Evolutionary conservation across 1,140 invertebrate species (phyloP).

Genomic region (Zaprionus inermis): DNA sequence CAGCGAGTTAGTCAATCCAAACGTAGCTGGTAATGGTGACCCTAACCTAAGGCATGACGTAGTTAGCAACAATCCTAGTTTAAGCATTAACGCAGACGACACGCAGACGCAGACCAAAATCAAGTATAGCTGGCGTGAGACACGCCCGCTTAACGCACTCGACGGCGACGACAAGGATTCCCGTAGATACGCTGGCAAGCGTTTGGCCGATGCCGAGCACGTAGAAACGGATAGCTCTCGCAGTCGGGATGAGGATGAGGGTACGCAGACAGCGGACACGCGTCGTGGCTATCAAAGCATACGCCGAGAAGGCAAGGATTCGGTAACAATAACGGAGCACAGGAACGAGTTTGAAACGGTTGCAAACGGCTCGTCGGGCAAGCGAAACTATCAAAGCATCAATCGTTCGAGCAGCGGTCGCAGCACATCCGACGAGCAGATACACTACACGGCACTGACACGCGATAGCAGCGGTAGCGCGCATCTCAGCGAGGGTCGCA

Average conservation of each 20-base stretch:
- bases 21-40: slow-evolving; percentile 74
- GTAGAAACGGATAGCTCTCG: slow-evolving; percentile 32
- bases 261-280: neutral
- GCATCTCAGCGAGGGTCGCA: slow-evolving; percentile 53
- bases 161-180: slow-evolving; percentile 48
- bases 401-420: neutral
- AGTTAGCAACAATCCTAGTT: slow-evolving; percentile 62
- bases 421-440: slow-evolving; percentile 36
- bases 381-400: slow-evolving; percentile 25
- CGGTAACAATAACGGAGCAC: neutral
- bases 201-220: slow-evolving; percentile 37
- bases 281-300: slow-evolving; percentile 51
- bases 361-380: neutral
- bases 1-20: slow-evolving; percentile 47
- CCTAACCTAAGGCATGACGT: slow-evolving; percentile 79
- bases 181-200: slow-evolving; percentile 73
- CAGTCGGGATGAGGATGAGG: slow-evolving; percentile 37
- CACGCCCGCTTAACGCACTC: slow-evolving; percentile 28
- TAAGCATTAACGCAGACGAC: slow-evolving; percentile 54
- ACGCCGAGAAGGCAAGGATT: neutral
- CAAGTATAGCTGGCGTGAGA: slow-evolving; percentile 26
- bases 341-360: neutral
- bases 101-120: slow-evolving; percentile 20
- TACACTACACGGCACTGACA: slow-evolving; percentile 61
- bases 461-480: slow-evolving; percentile 46